Base-by-base conservation (phyloP, 2,113 vertebrate genomes). In the Lagopus muta region DNA sequence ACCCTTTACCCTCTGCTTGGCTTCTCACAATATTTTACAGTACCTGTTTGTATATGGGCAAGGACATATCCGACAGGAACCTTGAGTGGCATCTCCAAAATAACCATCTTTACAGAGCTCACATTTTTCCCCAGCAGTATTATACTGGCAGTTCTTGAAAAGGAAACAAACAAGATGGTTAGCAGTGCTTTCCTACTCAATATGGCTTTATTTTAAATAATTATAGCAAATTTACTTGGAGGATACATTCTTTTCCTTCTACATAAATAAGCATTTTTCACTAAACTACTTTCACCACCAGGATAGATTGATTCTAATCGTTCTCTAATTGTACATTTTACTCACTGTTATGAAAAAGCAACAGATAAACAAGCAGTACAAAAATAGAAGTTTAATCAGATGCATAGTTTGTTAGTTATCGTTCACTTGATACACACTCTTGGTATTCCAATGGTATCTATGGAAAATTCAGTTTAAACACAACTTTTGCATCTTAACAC, bases 31-130 rank as follows among this genome's bases (percentile, higher is more conserved):
- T 9, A 8, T 38, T 75, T 43, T 50, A 82, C 30, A 60, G 74
- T 98, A 99, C 99, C 98, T 99, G 98, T 98, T 98, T 86, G 98
- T 97, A 19, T 85, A 97, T 5, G 99, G 99, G 88, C 99, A 99
- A 0, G 98, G 98, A 82, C 99, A 99, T 74, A 95, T 57, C 3
- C 36, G 97, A 78, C 99, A 99, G 78, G 96, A 97, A 55, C 97
- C 97, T 13, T 92, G 97, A 84, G 95, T 91, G 2, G 98, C 97
- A 28, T 97, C 97, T 66, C 98, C 98, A 72, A 98, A 98, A 96
- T 98, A 98, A 81, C 99, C 99, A 4, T 99, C 98, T 94, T 98
- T 98, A 95, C 99, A 99, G 75, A 28, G 98, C 52, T 99, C 98
- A 88, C 99, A 99, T 79, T 97, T 97, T 15, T 99, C 98, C 24